These are phyloP conservation scores for Hemichromis elongatus DNA, from an alignment of 2,113 vertebrate genomes.

Conservation along the genomic window DNA sequence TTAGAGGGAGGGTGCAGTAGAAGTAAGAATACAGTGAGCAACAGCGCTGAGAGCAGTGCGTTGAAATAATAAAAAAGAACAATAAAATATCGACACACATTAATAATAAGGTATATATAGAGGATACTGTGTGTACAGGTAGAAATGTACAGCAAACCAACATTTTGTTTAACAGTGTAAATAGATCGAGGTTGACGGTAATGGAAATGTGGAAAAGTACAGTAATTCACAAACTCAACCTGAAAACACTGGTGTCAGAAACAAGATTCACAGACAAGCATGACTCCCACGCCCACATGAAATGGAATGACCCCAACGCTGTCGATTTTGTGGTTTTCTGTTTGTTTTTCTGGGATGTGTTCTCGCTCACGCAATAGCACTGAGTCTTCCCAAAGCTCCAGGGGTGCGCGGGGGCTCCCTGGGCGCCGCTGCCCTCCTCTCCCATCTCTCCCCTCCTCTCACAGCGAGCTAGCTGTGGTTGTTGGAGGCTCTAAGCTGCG, in stretches of 20 bases:
- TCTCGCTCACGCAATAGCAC: not conserved
- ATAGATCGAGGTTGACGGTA: conserved; percentile 18
- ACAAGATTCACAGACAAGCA: conserved; percentile 15
- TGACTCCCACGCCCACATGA: conserved; percentile 31
- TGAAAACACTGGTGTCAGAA: conserved; percentile 44
- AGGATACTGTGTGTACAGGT: conserved; percentile 34
- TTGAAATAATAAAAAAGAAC: conserved; percentile 47
- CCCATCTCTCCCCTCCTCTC: not conserved
- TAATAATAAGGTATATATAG: conserved; percentile 25
- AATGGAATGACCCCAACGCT: conserved; percentile 67
- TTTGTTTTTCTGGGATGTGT: not conserved
- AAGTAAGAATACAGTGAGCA: conserved; percentile 56
- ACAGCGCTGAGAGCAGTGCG: conserved; percentile 62
- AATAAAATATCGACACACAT: conserved; percentile 63
- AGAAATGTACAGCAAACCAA: conserved; percentile 49
- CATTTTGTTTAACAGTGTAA: conserved; percentile 26
- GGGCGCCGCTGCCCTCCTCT: not conserved
- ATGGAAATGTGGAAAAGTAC: conserved; percentile 45
- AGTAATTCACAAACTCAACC: conserved; percentile 38
- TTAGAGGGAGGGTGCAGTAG: not conserved
- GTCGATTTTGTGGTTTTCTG: not conserved
- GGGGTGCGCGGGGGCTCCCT: not conserved
- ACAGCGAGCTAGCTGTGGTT: not conserved
- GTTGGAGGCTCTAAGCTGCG: conserved; percentile 28
- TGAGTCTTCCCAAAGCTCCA: not conserved